A percentile compares a stretch with the other conserved stretches of the same genome.
These are phyloP conservation scores for Chloropsis cyanopogon DNA, from an alignment of 2,113 vertebrate genomes.

Conservation along the genomic window DNA sequence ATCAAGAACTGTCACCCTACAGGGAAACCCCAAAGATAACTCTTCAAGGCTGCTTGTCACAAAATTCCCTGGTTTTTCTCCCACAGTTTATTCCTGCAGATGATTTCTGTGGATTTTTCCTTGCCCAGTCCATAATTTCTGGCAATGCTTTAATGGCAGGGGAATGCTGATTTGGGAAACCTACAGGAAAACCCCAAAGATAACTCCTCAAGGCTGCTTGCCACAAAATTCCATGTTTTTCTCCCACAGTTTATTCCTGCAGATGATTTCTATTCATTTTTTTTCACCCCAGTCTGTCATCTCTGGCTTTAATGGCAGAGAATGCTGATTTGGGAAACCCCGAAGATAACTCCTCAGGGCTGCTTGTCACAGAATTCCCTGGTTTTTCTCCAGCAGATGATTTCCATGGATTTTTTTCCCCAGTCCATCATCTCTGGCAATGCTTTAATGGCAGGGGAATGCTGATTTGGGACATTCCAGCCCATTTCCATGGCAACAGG, in stretches of 20 bases:
- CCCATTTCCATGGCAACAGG: slow-evolving; percentile 3
- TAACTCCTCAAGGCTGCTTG: not conserved
- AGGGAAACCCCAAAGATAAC: not conserved
- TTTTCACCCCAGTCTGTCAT: not conserved
- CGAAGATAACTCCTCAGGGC: not conserved
- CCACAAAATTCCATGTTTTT: not conserved
- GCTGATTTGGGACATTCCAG: not conserved
- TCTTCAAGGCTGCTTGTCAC: not conserved
- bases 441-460: not conserved
- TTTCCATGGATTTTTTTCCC: not conserved
- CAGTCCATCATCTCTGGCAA: not conserved
- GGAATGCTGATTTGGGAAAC: not conserved
- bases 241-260: no score
- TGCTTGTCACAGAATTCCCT: not conserved
- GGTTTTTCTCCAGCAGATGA: not conserved
- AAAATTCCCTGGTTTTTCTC: not conserved
- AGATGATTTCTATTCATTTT: not conserved
- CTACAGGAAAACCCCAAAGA: not conserved
- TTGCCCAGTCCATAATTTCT: not conserved
- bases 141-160: not conserved
- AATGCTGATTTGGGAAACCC: not conserved
- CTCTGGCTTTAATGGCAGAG: not conserved
- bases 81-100: not conserved
- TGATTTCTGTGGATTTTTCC: not conserved
- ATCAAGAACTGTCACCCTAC: not conserved